Evolutionary conservation across 2,797 vertebrate genomes (phyloP), one percentile per base, ranked within the genome.

Genomic region (Siniperca undulata): DNA sequence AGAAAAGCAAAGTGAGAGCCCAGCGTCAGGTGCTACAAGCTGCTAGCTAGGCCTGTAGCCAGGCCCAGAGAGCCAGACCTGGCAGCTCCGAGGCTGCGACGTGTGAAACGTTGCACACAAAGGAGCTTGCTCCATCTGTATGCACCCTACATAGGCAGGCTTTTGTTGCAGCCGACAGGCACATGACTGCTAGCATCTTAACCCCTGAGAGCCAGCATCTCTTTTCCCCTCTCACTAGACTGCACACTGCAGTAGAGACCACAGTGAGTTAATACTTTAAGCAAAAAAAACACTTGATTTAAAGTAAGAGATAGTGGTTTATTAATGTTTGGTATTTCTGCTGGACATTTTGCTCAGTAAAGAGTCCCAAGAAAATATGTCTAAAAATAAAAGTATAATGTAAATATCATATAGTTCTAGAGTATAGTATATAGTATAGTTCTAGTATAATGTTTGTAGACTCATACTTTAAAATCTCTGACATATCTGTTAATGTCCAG

Each of bases 131-230:
- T 95, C 93, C 93, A 96, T 96, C 95, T 94, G 90, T 93, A 96
- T 96, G 94, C 94, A 83, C 89, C 87, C 95, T 89, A 95, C 95
- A 96, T 96, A 96, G 96, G 95, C 94, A 91, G 89, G 93, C 95
- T 97, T 97, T 97, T 97, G 96, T 97, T 95, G 86, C 85, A 89
- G 93, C 88, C 89, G 87, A 86, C 91, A 93, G 50, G 88, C 96
- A 95, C 94, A 96, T 96, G 96, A 95, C 94, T 94, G 94, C 89
- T 95, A 92, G 92, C 94, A 94, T 96, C 94, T 95, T 95, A 95
- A 94, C 93, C 94, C 93, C 92, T 94, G 85, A 93, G 91, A 93
- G 86, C 88, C 93, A 91, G 91, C 89, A 78, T 91, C 88, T 91
- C 89, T 88, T 88, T 88, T 84, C 69, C 86, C 81, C 34, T 81